These are phyloP conservation scores for Melanostoma mellinum DNA, from an alignment of 2,888 invertebrate species.

Conservation along the genomic window DNA sequence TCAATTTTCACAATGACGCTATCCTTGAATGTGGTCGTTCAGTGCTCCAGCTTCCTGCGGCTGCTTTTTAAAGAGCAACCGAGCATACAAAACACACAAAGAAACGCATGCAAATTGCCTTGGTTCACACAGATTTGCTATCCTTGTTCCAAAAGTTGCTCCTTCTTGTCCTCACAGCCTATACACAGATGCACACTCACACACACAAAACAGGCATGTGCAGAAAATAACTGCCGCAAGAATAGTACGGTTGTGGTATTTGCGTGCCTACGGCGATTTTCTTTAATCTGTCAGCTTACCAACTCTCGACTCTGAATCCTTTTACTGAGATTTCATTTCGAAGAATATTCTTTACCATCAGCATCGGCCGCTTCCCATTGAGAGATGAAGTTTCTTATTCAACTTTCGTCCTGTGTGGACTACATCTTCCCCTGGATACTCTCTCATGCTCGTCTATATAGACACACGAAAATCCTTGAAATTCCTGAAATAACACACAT, in stretches of 20 bases:
- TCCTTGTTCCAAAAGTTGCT: conserved; percentile 29
- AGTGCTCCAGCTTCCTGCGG: conserved; percentile 13
- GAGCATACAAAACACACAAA: background rate
- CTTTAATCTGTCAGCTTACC: conserved; percentile 39
- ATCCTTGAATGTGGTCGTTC: conserved; percentile 15
- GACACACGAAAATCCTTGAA: conserved; percentile 27
- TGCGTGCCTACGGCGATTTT: conserved; percentile 47
- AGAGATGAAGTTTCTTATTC: conserved; percentile 49
- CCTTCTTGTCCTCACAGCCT: background rate
- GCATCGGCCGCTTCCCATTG: background rate
- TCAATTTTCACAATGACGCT: conserved; percentile 67
- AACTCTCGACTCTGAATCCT: background rate
- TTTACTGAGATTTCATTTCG: conserved; percentile 42
- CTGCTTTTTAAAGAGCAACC: conserved; percentile 1
- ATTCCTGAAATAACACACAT: conserved; percentile 31
- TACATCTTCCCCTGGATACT: background rate
- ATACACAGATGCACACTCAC: background rate
- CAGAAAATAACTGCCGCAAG: conserved; percentile 16
- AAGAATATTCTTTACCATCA: conserved; percentile 16
- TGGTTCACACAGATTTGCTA: conserved; percentile 36
- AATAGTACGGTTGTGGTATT: conserved; percentile 14
- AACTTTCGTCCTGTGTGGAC: conserved; percentile 4
- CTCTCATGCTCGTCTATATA: background rate
- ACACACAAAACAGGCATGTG: background rate
- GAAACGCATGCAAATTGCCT: conserved; percentile 47